Evolutionary conservation across 2,113 vertebrate species (phyloP), one percentile per base, ranked within the genome.

Genomic region (Oncorhynchus nerka): DNA sequence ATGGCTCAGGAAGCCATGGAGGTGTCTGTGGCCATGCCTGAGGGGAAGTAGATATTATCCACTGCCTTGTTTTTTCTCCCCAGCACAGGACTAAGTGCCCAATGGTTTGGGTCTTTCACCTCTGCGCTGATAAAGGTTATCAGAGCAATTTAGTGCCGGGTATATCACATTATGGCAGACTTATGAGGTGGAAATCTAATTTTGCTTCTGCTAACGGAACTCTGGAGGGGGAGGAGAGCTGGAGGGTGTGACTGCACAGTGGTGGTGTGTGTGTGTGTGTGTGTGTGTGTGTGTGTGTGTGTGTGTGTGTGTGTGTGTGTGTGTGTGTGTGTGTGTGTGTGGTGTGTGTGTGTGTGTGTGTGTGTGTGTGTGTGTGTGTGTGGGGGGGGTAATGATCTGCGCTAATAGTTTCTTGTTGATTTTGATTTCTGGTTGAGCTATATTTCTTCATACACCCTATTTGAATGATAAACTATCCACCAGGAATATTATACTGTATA

Each of bases 91-190:
- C 85, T 85, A 87, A 87, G 82, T 77, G 68, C 84, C 88, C 77
- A 81, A 83, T 76, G 74, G 90, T 88, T 85, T 88, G 70, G 83
- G 89, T 89, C 82, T 91, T 91, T 93, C 90, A 92, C 92, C 92
- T 93, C 92, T 88, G 87, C 86, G 87, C 89, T 88, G 92, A 93
- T 92, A 93, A 92, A 93, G 92, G 92, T 93, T 92, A 93, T 93
- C 91, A 87, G 85, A 86, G 89, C 90, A 93, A 92, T 93, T 93
- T 92, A 92, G 89, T 84, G 88, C 84, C 22, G 78, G 88, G 81
- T 74, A 87, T 91, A 93, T 91, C 88, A 68, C 90, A 92, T 93
- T 92, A 93, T 89, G 86, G 88, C 83, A 89, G 90, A 92, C 89
- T 93, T 92, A 92, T 91, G 92, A 93, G 92, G 87, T 82, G 88